A percentile compares a stretch with the other conserved stretches of the same genome.
Evolutionary conservation across 2,113 vertebrate species (phyloP).

Genomic region (Atractosteus spatula): DNA sequence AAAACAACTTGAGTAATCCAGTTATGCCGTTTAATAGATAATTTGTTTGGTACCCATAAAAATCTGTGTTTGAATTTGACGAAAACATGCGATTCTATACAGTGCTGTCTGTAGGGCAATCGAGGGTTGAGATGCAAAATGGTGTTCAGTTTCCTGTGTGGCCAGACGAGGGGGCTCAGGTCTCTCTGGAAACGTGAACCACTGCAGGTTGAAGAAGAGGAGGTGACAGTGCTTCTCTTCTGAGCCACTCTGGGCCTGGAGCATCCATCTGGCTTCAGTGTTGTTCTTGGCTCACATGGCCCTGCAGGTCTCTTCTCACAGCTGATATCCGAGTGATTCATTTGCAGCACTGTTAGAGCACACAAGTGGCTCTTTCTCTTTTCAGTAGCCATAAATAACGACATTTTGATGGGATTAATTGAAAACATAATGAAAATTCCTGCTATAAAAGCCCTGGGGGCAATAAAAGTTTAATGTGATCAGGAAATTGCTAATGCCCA

Average conservation of each 20-base stretch:
- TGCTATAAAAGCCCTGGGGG: neutral
- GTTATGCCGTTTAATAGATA: no score
- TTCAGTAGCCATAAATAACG: slow-evolving; percentile 39
- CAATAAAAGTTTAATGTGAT: neutral
- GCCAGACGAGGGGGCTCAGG: slow-evolving; percentile 43
- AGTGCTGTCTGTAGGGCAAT: no score
- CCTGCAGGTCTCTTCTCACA: slow-evolving; percentile 38
- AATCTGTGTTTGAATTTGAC: no score
- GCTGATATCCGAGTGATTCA: slow-evolving; percentile 48
- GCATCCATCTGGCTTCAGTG: slow-evolving; percentile 41
- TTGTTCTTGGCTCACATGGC: slow-evolving; percentile 48
- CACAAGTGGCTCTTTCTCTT: slow-evolving; percentile 57
- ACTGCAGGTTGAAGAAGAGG: slow-evolving; percentile 12
- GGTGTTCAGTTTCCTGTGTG: neutral
- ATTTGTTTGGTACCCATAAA: no score
- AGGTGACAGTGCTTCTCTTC: slow-evolving; percentile 16
- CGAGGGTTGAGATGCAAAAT: no score
- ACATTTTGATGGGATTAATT: slow-evolving; percentile 38
- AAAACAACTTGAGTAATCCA: no score
- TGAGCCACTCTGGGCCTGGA: slow-evolving; percentile 20
- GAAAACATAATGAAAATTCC: slow-evolving; percentile 22
- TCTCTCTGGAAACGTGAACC: slow-evolving; percentile 32
- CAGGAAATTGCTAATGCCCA: slow-evolving; percentile 1
- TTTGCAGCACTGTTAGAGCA: slow-evolving; percentile 56
- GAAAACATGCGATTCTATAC: no score